Base-by-base conservation (phyloP, 1,140 invertebrate species). In the Sipha flava region DNA sequence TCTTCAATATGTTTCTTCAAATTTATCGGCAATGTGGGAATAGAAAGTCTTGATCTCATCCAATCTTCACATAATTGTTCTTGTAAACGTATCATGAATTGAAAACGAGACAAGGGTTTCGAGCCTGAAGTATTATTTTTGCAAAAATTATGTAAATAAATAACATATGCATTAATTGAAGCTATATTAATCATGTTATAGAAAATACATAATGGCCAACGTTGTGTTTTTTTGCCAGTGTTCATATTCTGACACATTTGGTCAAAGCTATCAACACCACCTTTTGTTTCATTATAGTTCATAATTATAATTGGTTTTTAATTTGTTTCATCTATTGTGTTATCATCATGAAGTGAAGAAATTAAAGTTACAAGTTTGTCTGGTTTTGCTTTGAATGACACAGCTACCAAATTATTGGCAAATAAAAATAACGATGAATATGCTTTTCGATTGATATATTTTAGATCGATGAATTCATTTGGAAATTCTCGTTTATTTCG, bases 401-500 rank as follows among this genome's bases (percentile, higher is more conserved):
- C 49, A n/a, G 82, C 23, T 7, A 79, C 81, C 40, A 45, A 64
- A 54, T 81, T 16, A 62, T 54, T 12, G 23, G 80, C 54, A 82
- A 83, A 21, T 47, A 81, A 52, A n/a, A 80, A n/a, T 29, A 40
- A n/a, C 12, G 72, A 80, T 31, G 43, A 18, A 34, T 64, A 7
- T 64, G 18, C 16, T 37, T 16, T 45, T 75, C 57, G 23, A 40
- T 81, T 59, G 16, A 23, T 16, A 54, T 52, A 37, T 52, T 40
- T 47, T 37, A 64, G 16, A 18, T 52, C 49, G 23, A 40, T 54
- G 70, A 85, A 85, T 21, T 81, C 23, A 70, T 70, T 23, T 29
- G 86, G 85, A 52, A 87, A 84, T 79, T 86, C 82, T 68, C 81
- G 82, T 83, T 87, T 87, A 81, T 87, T 87, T 85, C 86, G 81